Base-by-base conservation (phyloP, 37 sponge, comb jelly and placozoan genomes). In the Agelas oroides region DNA sequence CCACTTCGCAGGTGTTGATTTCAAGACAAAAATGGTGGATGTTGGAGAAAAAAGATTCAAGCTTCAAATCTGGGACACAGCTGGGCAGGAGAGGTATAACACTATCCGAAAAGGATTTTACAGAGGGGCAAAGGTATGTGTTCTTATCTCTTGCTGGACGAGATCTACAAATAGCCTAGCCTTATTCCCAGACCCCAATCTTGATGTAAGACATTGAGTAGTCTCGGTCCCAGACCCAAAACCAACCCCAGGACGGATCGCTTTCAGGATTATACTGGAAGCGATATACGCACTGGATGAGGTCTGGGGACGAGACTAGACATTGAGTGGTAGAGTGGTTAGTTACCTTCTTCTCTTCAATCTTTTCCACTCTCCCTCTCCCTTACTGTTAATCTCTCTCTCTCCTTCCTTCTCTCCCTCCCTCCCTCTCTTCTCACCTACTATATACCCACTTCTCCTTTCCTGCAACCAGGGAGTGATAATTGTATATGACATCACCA, bases 21-120 rank as follows among this genome's bases (percentile, higher is more conserved):
- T 93, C 73, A 93, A 93, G 65, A 81, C 86, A 0, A 89, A 86
- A 57, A 35, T 40, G 15, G 75, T 93, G 0, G 40, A 59, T 21
- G 0, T 60, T 3, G 74, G 61, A 0, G 37, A 30, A 0, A 82
- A 68, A 19, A 69, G 56, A 21, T 93, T 83, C 61, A 86, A 84
- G 53, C 35, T 93, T 13, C 81, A 86, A 57, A 70, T 93, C 25
- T 93, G 94, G 94, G 90, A 89, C 66, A 93, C 94, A 1, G 94
- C 94, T 12, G 94, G 94, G 0, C 94, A 93, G 60, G 94, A 93
- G 78, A 86, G 94, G n/a, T 93, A 86, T 78, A 80, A 86, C 40
- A 78, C 87, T 20, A 81, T 93, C n/a, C 23, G 94, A 41, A 86
- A 78, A 30, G 79, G 84, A 27, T 93, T 93, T 68, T 93, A 87